Percentiles rank a stretch among this genome's conserved stretches.
These are phyloP conservation scores for Aleiodes alternator DNA, from an alignment of 2,888 invertebrate species.

Conservation along the genomic window DNA sequence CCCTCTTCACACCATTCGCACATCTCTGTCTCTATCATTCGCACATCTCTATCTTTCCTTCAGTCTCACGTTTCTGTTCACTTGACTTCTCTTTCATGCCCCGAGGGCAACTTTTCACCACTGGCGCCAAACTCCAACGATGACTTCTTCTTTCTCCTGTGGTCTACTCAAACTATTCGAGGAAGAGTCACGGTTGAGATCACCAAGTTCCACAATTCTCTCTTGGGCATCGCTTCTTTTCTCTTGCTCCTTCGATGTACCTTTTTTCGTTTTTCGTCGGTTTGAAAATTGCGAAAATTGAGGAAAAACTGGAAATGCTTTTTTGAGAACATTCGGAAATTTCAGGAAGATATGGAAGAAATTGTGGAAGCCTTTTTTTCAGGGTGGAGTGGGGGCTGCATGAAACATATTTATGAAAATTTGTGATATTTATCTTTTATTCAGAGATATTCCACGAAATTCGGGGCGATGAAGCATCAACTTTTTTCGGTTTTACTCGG, in stretches of 20 bases:
- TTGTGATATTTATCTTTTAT: too few relatives aligned
- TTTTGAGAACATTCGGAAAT: too few relatives aligned
- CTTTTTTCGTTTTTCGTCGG: neutral
- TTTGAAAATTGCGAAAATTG: neutral
- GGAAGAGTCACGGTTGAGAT: constrained; percentile 28
- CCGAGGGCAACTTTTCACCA: constrained; percentile 26
- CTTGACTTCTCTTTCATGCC: constrained; percentile 20
- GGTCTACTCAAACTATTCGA: constrained; percentile 12
- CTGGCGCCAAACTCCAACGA: constrained; percentile 31
- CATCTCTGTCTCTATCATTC: constrained; percentile 36
- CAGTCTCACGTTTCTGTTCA: neutral
- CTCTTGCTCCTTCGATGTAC: neutral
- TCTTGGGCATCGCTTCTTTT: constrained; percentile 21
- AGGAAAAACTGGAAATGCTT: neutral
- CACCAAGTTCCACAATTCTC: constrained; percentile 5
- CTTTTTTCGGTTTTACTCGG: too few relatives aligned
- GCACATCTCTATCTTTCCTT: constrained; percentile 22
- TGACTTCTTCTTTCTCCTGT: constrained; percentile 11
- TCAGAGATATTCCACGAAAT: too few relatives aligned
- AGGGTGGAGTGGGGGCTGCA: too few relatives aligned
- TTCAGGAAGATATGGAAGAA: too few relatives aligned
- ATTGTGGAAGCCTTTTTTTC: too few relatives aligned
- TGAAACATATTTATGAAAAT: too few relatives aligned
- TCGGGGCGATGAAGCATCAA: too few relatives aligned
- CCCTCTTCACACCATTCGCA: constrained; percentile 28